Percentiles rank a stretch among this genome's conserved stretches.
phyloP scores from a whole-genome alignment of 23 tunicate species.

The Botrylloides violaceus region DNA sequence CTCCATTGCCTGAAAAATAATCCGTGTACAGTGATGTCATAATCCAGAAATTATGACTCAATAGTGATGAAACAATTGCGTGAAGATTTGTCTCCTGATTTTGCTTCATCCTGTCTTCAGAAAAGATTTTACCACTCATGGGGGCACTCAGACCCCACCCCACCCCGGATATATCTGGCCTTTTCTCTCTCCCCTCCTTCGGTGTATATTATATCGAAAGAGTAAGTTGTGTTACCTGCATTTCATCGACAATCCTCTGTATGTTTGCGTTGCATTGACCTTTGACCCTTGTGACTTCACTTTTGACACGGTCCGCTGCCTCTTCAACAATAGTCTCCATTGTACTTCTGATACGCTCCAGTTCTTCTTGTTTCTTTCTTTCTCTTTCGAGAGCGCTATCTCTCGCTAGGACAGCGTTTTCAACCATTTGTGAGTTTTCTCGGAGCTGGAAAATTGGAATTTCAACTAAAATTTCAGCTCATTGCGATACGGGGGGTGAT shows the following conservation, averaged over 20 bases:
- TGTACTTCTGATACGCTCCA: slow-evolving; percentile 37
- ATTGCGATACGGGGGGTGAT: too few relatives aligned
- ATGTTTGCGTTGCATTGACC: slow-evolving; percentile 28
- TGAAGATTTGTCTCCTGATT: not conserved
- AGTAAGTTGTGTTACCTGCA: too few relatives aligned
- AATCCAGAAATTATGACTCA: not conserved
- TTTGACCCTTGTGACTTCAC: slow-evolving; percentile 65
- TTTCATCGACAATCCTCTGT: slow-evolving; percentile 40
- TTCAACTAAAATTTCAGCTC: not conserved
- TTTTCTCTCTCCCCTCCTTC: too few relatives aligned
- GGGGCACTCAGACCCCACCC: not conserved
- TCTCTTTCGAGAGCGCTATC: slow-evolving; percentile 56
- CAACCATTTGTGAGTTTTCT: slow-evolving; percentile 50
- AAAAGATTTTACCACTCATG: not conserved
- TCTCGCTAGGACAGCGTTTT: slow-evolving; percentile 60
- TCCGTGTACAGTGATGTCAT: too few relatives aligned
- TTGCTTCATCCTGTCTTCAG: too few relatives aligned
- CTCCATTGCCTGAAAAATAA: slow-evolving; percentile 37
- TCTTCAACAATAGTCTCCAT: slow-evolving; percentile 85
- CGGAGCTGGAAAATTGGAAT: slow-evolving; percentile 27
- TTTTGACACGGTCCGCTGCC: slow-evolving; percentile 49
- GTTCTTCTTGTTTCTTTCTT: slow-evolving; percentile 43
- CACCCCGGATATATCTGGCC: too few relatives aligned
- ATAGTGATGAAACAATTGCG: not conserved
- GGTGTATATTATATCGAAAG: too few relatives aligned